Evolutionary conservation across 2,888 invertebrate genomes (phyloP), one percentile per base, ranked within the genome.

Genomic region (Apotomis betuletana): DNA sequence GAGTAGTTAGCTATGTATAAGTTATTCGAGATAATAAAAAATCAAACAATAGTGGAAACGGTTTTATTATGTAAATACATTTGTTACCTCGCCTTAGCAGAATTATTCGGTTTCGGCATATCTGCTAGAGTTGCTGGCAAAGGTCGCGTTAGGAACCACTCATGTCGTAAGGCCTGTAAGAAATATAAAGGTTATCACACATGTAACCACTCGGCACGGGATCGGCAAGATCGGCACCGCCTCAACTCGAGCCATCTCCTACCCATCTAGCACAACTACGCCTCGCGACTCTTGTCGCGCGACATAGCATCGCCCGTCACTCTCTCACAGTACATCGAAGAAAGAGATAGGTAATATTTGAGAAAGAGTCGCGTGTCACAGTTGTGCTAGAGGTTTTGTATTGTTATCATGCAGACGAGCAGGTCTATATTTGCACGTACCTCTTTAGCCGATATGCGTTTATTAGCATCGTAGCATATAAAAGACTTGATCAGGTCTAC

Each of bases 381-480:
- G 27, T 27, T 27, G 27, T 27, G 27, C 27, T 27, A 27, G 27
- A 27, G 27, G 27, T 27, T 0, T 15, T 15, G 15, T 15, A 15
- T 15, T 15, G 15, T 15, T 15, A 0, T 15, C 15, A 15, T 15
- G 15, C 15, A 15, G 27, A 27, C 27, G 27, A 2, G 27, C 27
- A 27, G 27, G 27, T 27, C 27, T 27, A 27, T 27, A 27, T 27
- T 27, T 27, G 27, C 27, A 77, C 75, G 79, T 82, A 96, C 97
- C 91, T 96, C 94, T 81, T 94, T 95, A 64, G 97, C 97, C 68
- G 94, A 95, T 63, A 97, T 94, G 77, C 99, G 94, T 81, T 95
- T 96, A 67, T 95, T 94, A 4, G 96, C 95, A 85, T 98, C 96
- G 82, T 98, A 99, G 46, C 96, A 92, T 12, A 99, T 93, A 79